Base-by-base conservation (phyloP, 2,888 invertebrate species). In the Sarcophaga rosellei region DNA sequence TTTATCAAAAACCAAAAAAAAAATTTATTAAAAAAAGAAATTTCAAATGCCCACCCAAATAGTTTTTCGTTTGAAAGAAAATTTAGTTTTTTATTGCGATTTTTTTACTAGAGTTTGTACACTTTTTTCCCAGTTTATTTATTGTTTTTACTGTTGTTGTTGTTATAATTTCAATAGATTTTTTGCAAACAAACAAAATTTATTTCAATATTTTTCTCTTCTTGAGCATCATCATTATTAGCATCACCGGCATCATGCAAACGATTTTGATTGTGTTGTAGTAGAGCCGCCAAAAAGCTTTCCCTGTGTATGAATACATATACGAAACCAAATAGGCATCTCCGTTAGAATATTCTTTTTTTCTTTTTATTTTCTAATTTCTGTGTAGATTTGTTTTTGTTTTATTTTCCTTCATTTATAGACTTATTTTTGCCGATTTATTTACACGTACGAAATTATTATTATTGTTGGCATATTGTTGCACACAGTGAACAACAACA, bases 391-490 rank as follows among this genome's bases (percentile, higher is more conserved):
- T 84, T 79, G 15, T 53, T 17, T 53, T 3, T 5, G 1, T 35
- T 35, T 35, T 53, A 15, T 53, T 35, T 35, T 35, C 35, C 10
- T 53, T 53, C 53, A 53, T 77, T 78, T 74, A 86, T 74, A 69
- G 65, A 83, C 70, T 84, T 79, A 45, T 53, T 53, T 53, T 53
- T 17, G 17, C 74, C 53, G 75, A 81, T 86, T 84, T 86, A 86
- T 86, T 86, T 86, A 86, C 78, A 86, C 84, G 81, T 81, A 70
- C 78, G 20, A 78, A 81, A 84, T 79, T 86, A 81, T 86, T 86
- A 84, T 81, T 86, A 84, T 81, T 81, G 66, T 86, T 81, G 75
- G 84, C 86, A 81, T 76, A 69, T 69, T 5, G 20, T 68, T 45
- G 35, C 23, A 61, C 23, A 61, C 15, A 70, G 57, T 11, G n/a